Evolutionary conservation across 2,113 vertebrate species (phyloP), one percentile per base, ranked within the genome.

Genomic region (Dendropsophus ebraccatus): DNA sequence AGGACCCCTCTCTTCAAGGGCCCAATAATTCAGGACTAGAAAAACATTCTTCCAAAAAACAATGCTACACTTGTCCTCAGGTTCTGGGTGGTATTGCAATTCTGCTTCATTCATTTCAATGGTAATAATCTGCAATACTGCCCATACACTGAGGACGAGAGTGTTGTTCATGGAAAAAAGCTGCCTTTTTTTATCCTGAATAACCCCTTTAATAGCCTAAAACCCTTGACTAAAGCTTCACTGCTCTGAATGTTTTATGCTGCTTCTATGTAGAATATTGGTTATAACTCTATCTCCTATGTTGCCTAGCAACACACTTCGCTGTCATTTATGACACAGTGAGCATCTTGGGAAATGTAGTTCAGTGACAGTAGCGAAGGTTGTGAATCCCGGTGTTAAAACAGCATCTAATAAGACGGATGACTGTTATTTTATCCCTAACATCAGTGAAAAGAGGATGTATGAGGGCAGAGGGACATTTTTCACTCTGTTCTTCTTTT

Each of bases 281-380:
- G 25, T 32, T 14, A 25, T 21, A 14, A 75, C 49, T 37, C 32
- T 1, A 62, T 60, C 13, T 65, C 5, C 56, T 25, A 12, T n/a
- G 54, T 23, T 25, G 54, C 35, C 14, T 14, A 79, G 77, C 52
- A 58, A 49, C 6, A 32, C 52, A n/a, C 5, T 23, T 58, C 12
- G 11, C 47, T 41, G 52, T 25, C 54, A 79, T 16, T n/a, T 79
- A 54, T 37, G 50, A 21, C 54, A 35, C 30, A 37, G 21, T 23
- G 50, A n/a, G 76, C 76, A 78, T 78, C 50, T 56, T 78, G 76
- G 76, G 76, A 58, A n/a, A 56, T 78, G 76, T 50, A 78, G 76
- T 78, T 56, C 50, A 78, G 17, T 32, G 54, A 23, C 21, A 35
- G 19, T 21, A 49, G 49, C 52, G 23, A 58, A 13, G 76, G 21